Evolutionary conservation across 2,113 vertebrate species (phyloP), one percentile per base, ranked within the genome.

Genomic region (Rhizomys pruinosus): DNA sequence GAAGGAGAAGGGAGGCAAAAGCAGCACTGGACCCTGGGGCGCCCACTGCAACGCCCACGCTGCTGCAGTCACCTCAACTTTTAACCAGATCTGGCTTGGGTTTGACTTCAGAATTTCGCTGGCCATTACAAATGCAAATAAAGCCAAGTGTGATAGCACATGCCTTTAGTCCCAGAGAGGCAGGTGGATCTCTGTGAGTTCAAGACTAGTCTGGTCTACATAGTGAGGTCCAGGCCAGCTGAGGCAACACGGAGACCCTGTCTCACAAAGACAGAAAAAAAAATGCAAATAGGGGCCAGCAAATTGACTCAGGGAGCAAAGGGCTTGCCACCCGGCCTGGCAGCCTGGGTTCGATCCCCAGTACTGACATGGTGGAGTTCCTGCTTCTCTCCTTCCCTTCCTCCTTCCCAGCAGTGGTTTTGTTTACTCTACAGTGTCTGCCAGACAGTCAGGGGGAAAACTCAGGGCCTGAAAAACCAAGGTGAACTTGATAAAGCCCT

Each of bases 41-140:
- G n/a, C n/a, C n/a, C 42, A 44, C 47, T 3, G 4, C 16, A 39
- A 19, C 76, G 7, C 23, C 47, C 69, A 27, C 0, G 1, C n/a
- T 39, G 39, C 69, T 37, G 87, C 61, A 15, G 29, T 52, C 32
- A n/a, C 69, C 76, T 66, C 34, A 84, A 76, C 42, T 74, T 89
- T 71, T 85, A 77, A 68, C 52, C 47, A 13, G 42, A 92, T 59
- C 39, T 44, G 20, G 47, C 2, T 61, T 89, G 69, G 55, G 63
- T 79, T 91, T 84, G 57, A 64, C 78, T 81, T 71, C 71, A 44
- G 55, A 25, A 37, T 27, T 72, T 69, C 76, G 64, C 47, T 74
- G 32, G 52, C 20, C 59, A 55, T 9, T 63, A 64, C 32, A 16
- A 64, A 12, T 64, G 27, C 27, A 29, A 37, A 44, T 25, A 32